Evolutionary conservation across 2,113 vertebrate genomes (phyloP), one percentile per base, ranked within the genome.

Genomic region (Chlorodrepanis virens): DNA sequence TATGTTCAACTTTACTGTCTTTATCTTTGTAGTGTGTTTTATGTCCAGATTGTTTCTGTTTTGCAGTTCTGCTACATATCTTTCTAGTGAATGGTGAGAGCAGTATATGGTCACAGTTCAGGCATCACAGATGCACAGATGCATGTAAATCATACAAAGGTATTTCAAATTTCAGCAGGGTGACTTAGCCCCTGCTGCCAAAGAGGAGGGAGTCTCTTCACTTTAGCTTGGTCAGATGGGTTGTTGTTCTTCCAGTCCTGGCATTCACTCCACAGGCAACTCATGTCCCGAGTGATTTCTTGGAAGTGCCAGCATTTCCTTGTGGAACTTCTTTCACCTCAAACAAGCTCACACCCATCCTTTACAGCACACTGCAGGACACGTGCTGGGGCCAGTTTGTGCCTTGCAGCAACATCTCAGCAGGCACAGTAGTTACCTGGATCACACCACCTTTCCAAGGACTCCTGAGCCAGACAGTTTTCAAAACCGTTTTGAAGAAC

Each of bases 281-380:
- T 81, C 44, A 61, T 44, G 40, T 63, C 12, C 31, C 1, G 0
- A 59, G 21, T 39, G 2, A 87, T 85, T 91, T 95, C 93, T 96
- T 65, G 85, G 78, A 94, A 94, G 27, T 1, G 1, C 33, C 70
- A 65, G 10, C 33, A 54, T 85, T 96, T 96, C 78, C 91, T 83
- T 45, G 71, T 89, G 94, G 75, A 90, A 89, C 81, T 93, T 63
- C 45, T 76, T 90, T 95, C 76, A 93, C 85, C 72, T 71, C 75
- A 59, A 54, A 92, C 67, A 90, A 92, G 33, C 0, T 18, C 94
- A 94, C 90, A 12, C 94, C 90, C 87, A 96, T 96, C 91, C 94
- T 91, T 93, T 91, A 89, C 61, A 87, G 69, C 83, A 40, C 69
- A 77, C 39, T n/a, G 53, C 0, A 6, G 60, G 54, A 64, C 12